A percentile compares a stretch with the other conserved stretches of the same genome.
Evolutionary conservation across 2,888 invertebrate species (phyloP).

Genomic region (Cantharis rufa): DNA sequence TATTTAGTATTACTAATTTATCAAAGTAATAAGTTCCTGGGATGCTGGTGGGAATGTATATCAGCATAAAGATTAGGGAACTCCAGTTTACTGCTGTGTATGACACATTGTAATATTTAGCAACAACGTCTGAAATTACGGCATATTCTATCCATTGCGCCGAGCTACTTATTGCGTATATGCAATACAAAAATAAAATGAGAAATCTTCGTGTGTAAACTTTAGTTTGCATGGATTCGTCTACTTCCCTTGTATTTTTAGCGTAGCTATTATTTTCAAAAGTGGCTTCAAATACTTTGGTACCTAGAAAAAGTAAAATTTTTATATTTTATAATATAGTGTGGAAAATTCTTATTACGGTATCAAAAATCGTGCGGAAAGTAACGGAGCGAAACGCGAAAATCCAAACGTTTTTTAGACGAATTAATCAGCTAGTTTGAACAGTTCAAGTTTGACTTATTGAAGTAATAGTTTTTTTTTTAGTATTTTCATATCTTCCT

Average conservation of each 20-base stretch:
- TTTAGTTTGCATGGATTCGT: neutral
- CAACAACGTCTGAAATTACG: constrained; percentile 83
- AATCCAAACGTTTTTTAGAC: too few relatives aligned
- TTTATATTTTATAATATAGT: too few relatives aligned
- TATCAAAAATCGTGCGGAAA: too few relatives aligned
- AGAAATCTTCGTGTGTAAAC: neutral
- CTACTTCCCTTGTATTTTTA: neutral
- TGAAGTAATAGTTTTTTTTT: too few relatives aligned
- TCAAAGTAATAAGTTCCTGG: constrained; percentile 94
- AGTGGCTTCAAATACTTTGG: neutral
- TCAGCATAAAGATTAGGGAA: constrained; percentile 94
- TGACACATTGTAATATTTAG: constrained; percentile 72
- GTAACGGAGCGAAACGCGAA: too few relatives aligned
- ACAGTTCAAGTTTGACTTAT: too few relatives aligned
- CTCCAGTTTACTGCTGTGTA: constrained; percentile 87
- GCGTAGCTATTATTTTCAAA: neutral
- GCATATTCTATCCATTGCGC: constrained; percentile 96
- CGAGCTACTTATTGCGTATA: constrained; percentile 71
- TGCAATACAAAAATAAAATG: neutral
- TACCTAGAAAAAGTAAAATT: neutral
- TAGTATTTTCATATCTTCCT: too few relatives aligned
- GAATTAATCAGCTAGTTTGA: too few relatives aligned
- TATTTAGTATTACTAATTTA: constrained; percentile 70
- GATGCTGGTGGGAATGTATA: constrained; percentile 93
- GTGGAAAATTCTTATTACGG: too few relatives aligned